A percentile compares a stretch with the other conserved stretches of the same genome.
These are phyloP conservation scores for Scotopteryx bipunctaria DNA, from an alignment of 2,888 invertebrate species.

Conservation along the genomic window DNA sequence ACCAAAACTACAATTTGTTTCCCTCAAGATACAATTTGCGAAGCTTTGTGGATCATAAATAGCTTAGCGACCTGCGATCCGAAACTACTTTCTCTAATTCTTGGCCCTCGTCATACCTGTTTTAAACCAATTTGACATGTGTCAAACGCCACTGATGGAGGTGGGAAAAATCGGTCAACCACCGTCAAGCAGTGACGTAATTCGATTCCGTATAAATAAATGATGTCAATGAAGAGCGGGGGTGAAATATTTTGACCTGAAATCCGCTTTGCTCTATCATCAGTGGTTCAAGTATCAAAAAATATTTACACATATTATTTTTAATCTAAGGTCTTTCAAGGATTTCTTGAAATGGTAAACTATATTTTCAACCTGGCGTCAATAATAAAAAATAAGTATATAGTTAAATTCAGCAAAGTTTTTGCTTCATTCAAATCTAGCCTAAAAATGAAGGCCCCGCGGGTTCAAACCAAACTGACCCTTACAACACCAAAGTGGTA, in stretches of 20 bases:
- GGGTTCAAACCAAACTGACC: constrained; percentile 14
- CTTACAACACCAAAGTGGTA: constrained; percentile 19
- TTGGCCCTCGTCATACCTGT: constrained; percentile 37
- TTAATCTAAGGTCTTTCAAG: too few relatives aligned
- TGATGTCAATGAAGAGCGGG: constrained; percentile 15
- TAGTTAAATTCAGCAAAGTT: background rate
- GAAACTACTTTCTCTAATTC: constrained; percentile 29
- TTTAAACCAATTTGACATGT: constrained; percentile 42
- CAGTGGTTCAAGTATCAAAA: too few relatives aligned
- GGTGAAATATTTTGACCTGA: constrained; percentile 4
- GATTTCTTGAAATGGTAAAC: too few relatives aligned
- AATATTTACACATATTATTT: too few relatives aligned
- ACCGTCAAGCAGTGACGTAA: constrained; percentile 26
- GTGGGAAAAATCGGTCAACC: constrained; percentile 35
- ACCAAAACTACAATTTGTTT: too few relatives aligned
- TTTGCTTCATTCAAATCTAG: background rate
- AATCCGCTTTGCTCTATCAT: constrained; percentile 1
- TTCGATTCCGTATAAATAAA: constrained; percentile 17
- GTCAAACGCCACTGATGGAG: constrained; percentile 37
- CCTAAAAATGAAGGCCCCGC: background rate
- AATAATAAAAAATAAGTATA: too few relatives aligned
- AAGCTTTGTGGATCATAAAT: constrained; percentile 27
- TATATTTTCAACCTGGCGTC: too few relatives aligned
- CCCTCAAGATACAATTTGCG: constrained; percentile 1
- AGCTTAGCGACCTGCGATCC: constrained; percentile 25